phyloP scores from a whole-genome alignment of 2,888 invertebrate species.

The Cephus pulcher region DNA sequence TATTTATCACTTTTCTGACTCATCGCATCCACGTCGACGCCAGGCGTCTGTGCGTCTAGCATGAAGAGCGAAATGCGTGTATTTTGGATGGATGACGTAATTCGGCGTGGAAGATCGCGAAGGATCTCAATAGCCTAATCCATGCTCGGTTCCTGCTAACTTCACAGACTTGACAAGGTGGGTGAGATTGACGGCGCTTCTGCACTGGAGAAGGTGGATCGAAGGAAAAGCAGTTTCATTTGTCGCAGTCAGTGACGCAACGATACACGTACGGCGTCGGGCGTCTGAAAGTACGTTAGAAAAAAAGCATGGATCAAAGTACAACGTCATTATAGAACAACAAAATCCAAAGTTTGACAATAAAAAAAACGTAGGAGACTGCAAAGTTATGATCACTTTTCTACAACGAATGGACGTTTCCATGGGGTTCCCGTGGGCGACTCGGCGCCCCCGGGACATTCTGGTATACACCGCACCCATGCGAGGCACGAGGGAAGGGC shows the following conservation, averaged over 20 bases:
- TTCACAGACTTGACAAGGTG: neutral
- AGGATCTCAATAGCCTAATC: neutral
- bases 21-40: neutral
- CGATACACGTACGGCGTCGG: conserved; percentile 23
- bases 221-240: neutral
- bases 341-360: neutral
- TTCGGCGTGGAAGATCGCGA: neutral
- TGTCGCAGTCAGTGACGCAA: conserved; percentile 22
- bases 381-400: neutral
- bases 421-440: conserved; percentile 21
- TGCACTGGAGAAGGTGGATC: neutral
- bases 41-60: neutral
- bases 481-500: conserved; percentile 6
- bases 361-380: neutral
- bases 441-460: conserved; percentile 3
- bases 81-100: neutral
- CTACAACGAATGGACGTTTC: neutral
- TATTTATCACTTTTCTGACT: neutral
- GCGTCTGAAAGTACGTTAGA: neutral
- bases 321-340: conserved; percentile 7
- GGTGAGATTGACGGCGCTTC: neutral
- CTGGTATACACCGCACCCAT: conserved; percentile 7
- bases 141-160: neutral
- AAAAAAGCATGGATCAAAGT: neutral
- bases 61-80: neutral